phyloP scores from a whole-genome alignment of 2,113 vertebrate species.

The Bolborhynchus lineola region DNA sequence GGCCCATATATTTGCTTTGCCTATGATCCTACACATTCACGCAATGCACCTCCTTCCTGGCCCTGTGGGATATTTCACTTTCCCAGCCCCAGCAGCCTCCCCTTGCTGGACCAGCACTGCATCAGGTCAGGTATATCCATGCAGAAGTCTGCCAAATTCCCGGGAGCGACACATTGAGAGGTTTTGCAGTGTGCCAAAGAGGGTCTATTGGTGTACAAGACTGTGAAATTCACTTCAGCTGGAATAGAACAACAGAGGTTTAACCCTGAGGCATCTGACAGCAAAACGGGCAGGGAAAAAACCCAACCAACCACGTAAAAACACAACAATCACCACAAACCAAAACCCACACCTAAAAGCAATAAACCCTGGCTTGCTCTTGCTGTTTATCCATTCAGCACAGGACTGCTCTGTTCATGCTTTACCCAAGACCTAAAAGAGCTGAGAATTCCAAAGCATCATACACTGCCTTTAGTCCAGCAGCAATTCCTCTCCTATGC shows the following conservation, averaged over 20 bases:
- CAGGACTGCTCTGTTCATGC: background rate
- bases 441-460: background rate
- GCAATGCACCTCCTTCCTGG: background rate
- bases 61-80: background rate
- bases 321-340: background rate
- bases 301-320: background rate
- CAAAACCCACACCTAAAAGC: background rate
- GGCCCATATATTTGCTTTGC: background rate
- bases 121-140: background rate
- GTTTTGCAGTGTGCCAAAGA: background rate
- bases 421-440: background rate
- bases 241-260: background rate
- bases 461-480: background rate
- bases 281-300: background rate
- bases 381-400: background rate
- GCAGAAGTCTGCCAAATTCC: background rate
- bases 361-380: background rate
- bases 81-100: background rate
- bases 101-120: background rate
- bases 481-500: background rate
- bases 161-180: background rate
- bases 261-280: background rate
- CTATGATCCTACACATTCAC: background rate
- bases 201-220: background rate
- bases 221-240: background rate